phyloP scores from a whole-genome alignment of 2,888 invertebrate species.

The Nowickia ferox region DNA sequence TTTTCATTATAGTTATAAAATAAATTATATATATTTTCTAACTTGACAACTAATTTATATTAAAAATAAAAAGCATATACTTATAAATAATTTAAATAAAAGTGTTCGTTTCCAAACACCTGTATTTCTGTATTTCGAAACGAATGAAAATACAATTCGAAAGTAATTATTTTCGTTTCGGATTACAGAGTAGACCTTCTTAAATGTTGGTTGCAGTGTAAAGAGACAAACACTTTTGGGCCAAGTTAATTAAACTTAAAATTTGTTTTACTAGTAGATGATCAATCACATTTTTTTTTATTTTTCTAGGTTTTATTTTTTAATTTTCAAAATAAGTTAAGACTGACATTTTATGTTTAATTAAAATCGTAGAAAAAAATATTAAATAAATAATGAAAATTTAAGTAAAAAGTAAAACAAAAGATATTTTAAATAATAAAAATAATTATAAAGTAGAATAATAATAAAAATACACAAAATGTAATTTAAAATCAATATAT shows the following conservation, averaged over 20 bases:
- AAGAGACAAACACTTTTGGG: conserved; percentile 13
- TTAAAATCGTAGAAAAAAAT: background rate
- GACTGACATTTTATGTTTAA: conserved; percentile 61
- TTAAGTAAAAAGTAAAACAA: background rate
- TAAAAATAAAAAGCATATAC: background rate
- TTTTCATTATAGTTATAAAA: conserved; percentile 48
- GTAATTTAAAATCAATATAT: conserved; percentile 3
- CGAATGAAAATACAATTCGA: no score
- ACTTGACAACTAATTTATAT: background rate
- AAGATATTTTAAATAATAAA: conserved; percentile 1
- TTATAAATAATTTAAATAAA: background rate
- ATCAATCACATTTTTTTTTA: background rate
- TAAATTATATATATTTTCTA: background rate
- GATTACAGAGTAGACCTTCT: no score
- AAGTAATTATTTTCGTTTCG: no score
- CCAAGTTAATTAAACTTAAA: background rate
- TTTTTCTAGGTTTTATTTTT: conserved; percentile 5
- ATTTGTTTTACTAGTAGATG: background rate
- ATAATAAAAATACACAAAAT: background rate
- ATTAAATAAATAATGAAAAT: background rate
- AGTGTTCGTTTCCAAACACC: background rate
- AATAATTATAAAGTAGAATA: background rate
- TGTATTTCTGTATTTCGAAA: no score
- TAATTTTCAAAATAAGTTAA: conserved; percentile 61
- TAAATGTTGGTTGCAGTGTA: conserved; percentile 9